Conservation (phyloP, 2,113 vertebrate species). For the Lota lota region DNA sequence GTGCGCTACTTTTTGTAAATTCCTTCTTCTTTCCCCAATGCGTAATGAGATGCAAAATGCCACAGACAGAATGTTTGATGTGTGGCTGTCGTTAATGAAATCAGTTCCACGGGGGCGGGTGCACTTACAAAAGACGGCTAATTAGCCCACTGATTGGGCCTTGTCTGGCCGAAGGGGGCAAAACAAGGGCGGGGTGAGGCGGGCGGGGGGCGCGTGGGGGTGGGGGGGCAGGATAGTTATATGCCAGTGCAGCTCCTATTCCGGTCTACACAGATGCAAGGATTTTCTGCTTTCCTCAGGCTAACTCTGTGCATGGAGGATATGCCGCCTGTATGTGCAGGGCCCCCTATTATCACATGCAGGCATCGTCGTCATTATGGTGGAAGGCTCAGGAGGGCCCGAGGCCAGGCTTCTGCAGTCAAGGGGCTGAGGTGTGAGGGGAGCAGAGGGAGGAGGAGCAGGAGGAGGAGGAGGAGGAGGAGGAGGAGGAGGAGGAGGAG, state of each 20-base stretch:
- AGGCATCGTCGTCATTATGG: slow-evolving; percentile 2
- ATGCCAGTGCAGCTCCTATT: slow-evolving; percentile 1
- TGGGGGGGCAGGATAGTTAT: slow-evolving; percentile 15
- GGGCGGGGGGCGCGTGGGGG: slow-evolving; percentile 4
- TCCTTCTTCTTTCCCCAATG: slow-evolving; percentile 38
- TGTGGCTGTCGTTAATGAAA: slow-evolving; percentile 64
- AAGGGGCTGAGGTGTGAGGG: slow-evolving; percentile 10
- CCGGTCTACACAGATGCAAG: slow-evolving; percentile 1
- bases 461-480: too few relatives aligned
- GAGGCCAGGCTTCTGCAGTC: slow-evolving; percentile 24
- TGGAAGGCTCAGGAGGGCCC: too few relatives aligned
- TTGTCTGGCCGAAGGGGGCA: slow-evolving; percentile 48
- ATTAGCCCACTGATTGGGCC: slow-evolving; percentile 64
- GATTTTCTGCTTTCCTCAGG: slow-evolving; percentile 24
- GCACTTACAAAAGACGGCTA: slow-evolving; percentile 51
- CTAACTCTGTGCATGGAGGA: slow-evolving; percentile 26
- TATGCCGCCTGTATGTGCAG: slow-evolving; percentile 17
- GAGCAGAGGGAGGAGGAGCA: neutral
- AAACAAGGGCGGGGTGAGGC: slow-evolving; percentile 29
- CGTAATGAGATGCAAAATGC: slow-evolving; percentile 54
- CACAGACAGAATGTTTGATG: slow-evolving; percentile 52
- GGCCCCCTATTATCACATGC: slow-evolving; percentile 21
- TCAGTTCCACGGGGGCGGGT: slow-evolving; percentile 57
- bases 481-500: too few relatives aligned
- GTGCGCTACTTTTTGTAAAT: slow-evolving; percentile 9